Conservation (phyloP, 2,113 vertebrate genomes). For the Cyprinodon variegatus region DNA sequence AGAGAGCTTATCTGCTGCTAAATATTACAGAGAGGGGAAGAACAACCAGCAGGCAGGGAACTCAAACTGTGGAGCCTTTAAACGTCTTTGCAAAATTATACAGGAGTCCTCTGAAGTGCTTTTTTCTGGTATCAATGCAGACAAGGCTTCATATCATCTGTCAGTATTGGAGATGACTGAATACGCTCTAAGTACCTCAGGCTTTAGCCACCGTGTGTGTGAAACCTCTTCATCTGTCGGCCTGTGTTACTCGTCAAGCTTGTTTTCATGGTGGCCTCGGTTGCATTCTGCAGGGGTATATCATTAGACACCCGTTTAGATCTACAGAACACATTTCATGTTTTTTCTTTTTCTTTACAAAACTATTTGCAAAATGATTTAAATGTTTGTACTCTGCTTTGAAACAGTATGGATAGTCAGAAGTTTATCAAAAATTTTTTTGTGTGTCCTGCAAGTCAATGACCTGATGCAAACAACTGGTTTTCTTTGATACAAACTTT, state of each 20-base stretch:
- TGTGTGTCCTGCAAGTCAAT: neutral
- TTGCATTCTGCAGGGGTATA: conserved; percentile 19
- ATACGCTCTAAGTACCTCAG: conserved; percentile 30
- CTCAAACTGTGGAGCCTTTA: conserved; percentile 38
- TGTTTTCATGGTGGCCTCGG: conserved; percentile 27
- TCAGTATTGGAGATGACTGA: conserved; percentile 48
- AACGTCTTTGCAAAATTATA: conserved; percentile 34
- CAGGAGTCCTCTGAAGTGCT: conserved; percentile 39
- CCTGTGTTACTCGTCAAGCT: conserved; percentile 25
- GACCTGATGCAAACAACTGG: too few relatives aligned
- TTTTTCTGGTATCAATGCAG: conserved; percentile 39
- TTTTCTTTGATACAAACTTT: too few relatives aligned
- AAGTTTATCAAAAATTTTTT: conserved; percentile 45
- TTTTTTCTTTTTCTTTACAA: conserved; percentile 56
- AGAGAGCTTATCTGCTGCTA: conserved; percentile 52
- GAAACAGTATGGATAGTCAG: conserved; percentile 43
- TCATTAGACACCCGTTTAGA: conserved; percentile 55
- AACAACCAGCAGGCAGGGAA: conserved; percentile 16
- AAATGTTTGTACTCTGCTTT: conserved; percentile 3
- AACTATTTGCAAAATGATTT: conserved; percentile 37
- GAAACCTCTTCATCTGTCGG: conserved; percentile 39
- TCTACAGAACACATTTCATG: conserved; percentile 43
- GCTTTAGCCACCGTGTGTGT: conserved; percentile 28
- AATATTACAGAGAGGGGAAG: conserved; percentile 50
- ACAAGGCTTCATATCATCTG: conserved; percentile 48